Conservation (phyloP, 2,888 invertebrate species). For the Macrophya annulata region DNA sequence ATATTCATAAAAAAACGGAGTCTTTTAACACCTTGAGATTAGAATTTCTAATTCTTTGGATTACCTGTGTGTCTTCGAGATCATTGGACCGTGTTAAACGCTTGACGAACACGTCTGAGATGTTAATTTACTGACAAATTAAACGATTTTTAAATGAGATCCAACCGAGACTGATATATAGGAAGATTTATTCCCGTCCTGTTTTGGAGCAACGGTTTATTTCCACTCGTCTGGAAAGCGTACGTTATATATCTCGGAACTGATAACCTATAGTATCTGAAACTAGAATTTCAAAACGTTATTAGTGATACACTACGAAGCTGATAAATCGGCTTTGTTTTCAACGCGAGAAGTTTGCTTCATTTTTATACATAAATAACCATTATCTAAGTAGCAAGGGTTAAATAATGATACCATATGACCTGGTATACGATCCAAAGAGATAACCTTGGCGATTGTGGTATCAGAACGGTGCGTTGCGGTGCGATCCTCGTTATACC, state of each 20-base stretch:
- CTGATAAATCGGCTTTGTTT: neutral
- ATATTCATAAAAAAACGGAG: conserved; percentile 61
- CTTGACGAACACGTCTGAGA: neutral
- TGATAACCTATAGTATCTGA: neutral
- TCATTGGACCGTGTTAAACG: neutral
- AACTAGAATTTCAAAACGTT: conserved; percentile 1
- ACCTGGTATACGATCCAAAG: neutral
- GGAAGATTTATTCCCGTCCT: neutral
- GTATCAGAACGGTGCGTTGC: neutral
- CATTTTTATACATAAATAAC: conserved; percentile 23
- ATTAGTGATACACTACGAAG: neutral
- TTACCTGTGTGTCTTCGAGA: neutral
- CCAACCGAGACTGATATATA: neutral
- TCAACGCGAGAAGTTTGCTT: conserved; percentile 8
- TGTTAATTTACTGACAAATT: too few species aligned
- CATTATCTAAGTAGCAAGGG: conserved; percentile 5
- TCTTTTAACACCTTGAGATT: conserved; percentile 57
- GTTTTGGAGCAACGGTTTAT: neutral
- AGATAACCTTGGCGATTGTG: conserved; percentile 27
- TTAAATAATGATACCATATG: conserved; percentile 3
- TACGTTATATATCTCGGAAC: neutral
- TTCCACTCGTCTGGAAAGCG: neutral
- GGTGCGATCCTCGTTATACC: neutral
- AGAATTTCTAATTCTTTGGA: conserved; percentile 40
- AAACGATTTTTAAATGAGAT: too few species aligned